Percentiles rank a stretch among this genome's conserved stretches.
These are phyloP conservation scores for Pinna nobilis DNA, from an alignment of 1,140 invertebrate species.

Conservation along the genomic window DNA sequence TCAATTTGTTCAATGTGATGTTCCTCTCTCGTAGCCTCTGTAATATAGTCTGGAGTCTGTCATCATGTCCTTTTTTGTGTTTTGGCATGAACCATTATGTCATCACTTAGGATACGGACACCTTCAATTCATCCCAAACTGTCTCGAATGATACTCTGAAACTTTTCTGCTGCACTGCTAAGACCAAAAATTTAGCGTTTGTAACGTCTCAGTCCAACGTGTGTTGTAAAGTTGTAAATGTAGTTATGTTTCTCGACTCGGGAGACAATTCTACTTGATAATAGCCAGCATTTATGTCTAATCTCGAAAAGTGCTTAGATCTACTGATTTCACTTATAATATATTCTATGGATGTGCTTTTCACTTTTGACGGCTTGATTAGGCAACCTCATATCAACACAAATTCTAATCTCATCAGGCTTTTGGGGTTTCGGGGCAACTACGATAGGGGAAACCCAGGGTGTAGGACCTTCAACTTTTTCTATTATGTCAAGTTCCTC, in stretches of 20 bases:
- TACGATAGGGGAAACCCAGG: slow-evolving; percentile 55
- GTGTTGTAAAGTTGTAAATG: slow-evolving; percentile 50
- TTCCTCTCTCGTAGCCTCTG: slow-evolving; percentile 20
- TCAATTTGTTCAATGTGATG: slow-evolving; percentile 25
- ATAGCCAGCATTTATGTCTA: slow-evolving; percentile 47
- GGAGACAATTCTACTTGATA: slow-evolving; percentile 45
- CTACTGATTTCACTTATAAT: slow-evolving; percentile 28
- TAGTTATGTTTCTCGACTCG: slow-evolving; percentile 44
- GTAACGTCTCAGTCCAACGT: slow-evolving; percentile 45
- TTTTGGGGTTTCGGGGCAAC: slow-evolving; percentile 46
- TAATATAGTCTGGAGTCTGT: slow-evolving; percentile 29
- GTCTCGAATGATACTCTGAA: slow-evolving; percentile 39
- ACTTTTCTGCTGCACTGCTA: slow-evolving; percentile 45
- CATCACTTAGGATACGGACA: slow-evolving; percentile 47
- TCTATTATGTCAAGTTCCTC: slow-evolving; percentile 50
- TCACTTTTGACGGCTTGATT: slow-evolving; percentile 42
- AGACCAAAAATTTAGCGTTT: slow-evolving; percentile 46
- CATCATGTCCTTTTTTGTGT: slow-evolving; percentile 46
- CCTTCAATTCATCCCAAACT: slow-evolving; percentile 28
- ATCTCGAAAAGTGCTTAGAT: slow-evolving; percentile 37
- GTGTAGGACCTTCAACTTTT: slow-evolving; percentile 53
- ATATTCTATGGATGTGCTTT: slow-evolving; percentile 40
- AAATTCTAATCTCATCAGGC: slow-evolving; percentile 29
- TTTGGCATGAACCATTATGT: slow-evolving; percentile 42
- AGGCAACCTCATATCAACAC: slow-evolving; percentile 48